Evolutionary conservation across 1,140 invertebrate genomes (phyloP).

Genomic region (Eriocheir sinensis): DNA sequence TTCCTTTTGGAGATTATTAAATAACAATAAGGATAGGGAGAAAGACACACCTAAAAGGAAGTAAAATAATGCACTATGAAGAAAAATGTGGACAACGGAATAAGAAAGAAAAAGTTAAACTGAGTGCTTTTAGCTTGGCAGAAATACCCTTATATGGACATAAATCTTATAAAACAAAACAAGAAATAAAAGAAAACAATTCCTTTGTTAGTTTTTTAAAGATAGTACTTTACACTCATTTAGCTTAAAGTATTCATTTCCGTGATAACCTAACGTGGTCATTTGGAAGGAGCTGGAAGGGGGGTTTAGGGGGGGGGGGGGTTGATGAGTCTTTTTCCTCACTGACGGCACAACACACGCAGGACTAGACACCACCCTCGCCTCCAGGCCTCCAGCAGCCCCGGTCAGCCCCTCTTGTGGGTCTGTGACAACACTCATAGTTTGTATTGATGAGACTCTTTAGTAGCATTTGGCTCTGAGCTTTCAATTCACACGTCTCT

Average conservation of each 20-base stretch:
- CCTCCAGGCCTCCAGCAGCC: conserved; percentile 27
- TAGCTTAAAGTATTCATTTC: not conserved
- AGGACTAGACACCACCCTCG: conserved; percentile 67
- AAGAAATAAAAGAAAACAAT: not conserved
- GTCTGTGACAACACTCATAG: not conserved
- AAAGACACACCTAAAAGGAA: not conserved
- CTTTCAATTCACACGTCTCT: not conserved
- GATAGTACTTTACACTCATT: conserved; percentile 10
- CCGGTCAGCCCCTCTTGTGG: not conserved
- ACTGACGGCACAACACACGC: conserved; percentile 54
- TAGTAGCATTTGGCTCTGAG: not conserved
- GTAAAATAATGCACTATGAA: not conserved
- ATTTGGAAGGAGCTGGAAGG: not conserved
- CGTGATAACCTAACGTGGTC: not conserved
- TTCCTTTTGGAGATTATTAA: conserved; percentile 20
- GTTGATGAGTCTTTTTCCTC: conserved; percentile 36
- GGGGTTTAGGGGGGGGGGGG: not conserved
- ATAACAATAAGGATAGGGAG: conserved; percentile 41
- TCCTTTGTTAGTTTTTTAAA: not conserved
- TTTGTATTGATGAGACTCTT: not conserved
- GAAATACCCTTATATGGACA: conserved; percentile 1
- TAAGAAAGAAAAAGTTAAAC: not conserved
- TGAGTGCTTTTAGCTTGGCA: not conserved
- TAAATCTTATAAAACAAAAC: not conserved
- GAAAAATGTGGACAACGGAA: not conserved